Evolutionary conservation across 64 coral and sea anemone species (phyloP).

Genomic region (Montipora capricornis): DNA sequence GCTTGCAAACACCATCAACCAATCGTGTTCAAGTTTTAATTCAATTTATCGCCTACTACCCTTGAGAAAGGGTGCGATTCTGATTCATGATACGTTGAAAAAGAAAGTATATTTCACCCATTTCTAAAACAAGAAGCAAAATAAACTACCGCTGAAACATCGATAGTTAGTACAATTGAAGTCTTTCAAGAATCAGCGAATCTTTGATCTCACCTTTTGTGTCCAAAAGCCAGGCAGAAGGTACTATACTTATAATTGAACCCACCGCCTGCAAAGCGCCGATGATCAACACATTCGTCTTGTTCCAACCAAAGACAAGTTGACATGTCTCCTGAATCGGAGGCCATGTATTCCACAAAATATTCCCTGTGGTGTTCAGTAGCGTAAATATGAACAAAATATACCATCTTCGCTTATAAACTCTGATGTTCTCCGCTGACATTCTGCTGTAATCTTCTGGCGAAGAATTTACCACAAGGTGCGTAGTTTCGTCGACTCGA

Average conservation of each 20-base stretch:
- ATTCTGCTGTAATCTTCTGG: conserved; percentile 8
- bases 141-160: too few species aligned
- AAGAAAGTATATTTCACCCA: too few species aligned
- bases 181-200: neutral
- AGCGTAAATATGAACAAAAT: conserved; percentile 83
- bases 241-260: conserved; percentile 86
- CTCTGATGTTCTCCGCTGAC: conserved; percentile 43
- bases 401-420: conserved; percentile 89
- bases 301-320: conserved; percentile 79
- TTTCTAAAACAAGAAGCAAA: too few species aligned
- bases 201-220: conserved; percentile 76
- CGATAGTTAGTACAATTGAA: too few species aligned
- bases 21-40: too few species aligned
- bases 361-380: conserved; percentile 85
- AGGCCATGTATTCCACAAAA: conserved; percentile 96
- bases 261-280: conserved; percentile 88
- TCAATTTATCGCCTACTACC: too few species aligned
- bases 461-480: conserved; percentile 20
- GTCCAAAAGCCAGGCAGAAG: conserved; percentile 90
- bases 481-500: conserved; percentile 22
- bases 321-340: conserved; percentile 93
- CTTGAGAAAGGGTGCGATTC: too few species aligned
- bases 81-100: too few species aligned
- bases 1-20: too few species aligned
- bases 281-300: conserved; percentile 91